A percentile compares a stretch with the other conserved stretches of the same genome.
phyloP scores from a whole-genome alignment of 2,113 vertebrate species.

The Clarias macrocephalus region DNA sequence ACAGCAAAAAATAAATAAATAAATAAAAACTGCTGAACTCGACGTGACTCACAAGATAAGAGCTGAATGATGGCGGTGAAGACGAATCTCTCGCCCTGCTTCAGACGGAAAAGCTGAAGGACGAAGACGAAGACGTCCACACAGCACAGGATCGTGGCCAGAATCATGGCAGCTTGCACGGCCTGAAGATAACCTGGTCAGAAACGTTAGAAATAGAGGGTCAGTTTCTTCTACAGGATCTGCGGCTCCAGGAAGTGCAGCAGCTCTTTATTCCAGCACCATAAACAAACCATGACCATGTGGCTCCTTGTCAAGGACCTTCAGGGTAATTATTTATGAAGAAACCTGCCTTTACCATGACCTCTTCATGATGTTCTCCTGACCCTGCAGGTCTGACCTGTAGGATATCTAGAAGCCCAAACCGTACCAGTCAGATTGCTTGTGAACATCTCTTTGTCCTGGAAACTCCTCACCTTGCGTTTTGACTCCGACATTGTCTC shows the following conservation, averaged over 20 bases:
- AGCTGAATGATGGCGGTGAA: constrained; percentile 89
- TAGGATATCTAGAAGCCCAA: background rate
- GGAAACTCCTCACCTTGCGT: background rate
- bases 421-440: background rate
- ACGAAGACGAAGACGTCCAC: constrained; percentile 88
- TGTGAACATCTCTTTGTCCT: background rate
- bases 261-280: background rate
- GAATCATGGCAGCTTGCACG: constrained; percentile 89
- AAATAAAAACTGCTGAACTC: background rate
- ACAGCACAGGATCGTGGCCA: constrained; percentile 88
- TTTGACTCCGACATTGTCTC: background rate
- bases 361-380: background rate
- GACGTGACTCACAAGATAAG: constrained; percentile 82
- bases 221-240: background rate
- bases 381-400: background rate
- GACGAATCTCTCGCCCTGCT: constrained; percentile 93
- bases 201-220: background rate
- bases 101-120: constrained; percentile 94
- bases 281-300: background rate
- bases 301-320: background rate
- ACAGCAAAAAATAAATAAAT: background rate
- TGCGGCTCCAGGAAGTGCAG: background rate
- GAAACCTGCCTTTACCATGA: background rate
- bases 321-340: background rate
- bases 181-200: constrained; percentile 83